Conservation (phyloP, 1,140 invertebrate species). For the Oedothorax gibbosus region DNA sequence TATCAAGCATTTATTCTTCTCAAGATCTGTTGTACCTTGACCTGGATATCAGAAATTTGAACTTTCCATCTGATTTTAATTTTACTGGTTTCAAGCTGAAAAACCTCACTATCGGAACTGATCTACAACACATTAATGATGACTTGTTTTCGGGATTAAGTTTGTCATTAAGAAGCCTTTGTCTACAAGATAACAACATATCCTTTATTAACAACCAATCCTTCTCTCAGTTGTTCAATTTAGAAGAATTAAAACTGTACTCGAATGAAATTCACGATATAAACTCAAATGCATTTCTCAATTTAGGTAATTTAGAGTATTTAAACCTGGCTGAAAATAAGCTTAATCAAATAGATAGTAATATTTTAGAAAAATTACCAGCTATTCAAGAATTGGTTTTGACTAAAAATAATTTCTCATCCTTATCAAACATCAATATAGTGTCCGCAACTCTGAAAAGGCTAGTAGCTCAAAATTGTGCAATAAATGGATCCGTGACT, state of each 20-base stretch:
- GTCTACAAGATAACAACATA: constrained; percentile 14
- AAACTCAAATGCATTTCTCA: not conserved
- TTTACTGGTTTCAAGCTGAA: constrained; percentile 15
- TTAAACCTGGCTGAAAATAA: constrained; percentile 23
- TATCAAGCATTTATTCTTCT: not conserved
- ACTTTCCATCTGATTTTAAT: not conserved
- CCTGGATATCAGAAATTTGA: constrained; percentile 8
- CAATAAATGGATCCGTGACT: constrained; percentile 1
- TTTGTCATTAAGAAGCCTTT: not conserved
- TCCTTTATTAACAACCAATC: not conserved
- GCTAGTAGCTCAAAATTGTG: constrained; percentile 8
- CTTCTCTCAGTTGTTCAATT: constrained; percentile 1
- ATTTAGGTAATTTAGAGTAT: constrained; percentile 13
- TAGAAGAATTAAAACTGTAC: constrained; percentile 16
- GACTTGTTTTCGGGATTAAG: not conserved
- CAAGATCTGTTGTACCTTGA: not conserved
- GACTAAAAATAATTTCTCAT: constrained; percentile 12
- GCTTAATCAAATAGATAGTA: not conserved
- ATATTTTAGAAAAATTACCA: constrained; percentile 20
- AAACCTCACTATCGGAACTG: constrained; percentile 1
- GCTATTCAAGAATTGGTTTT: constrained; percentile 6
- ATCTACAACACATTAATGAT: not conserved
- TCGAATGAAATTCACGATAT: constrained; percentile 3
- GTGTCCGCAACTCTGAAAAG: constrained; percentile 11
- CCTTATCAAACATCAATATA: constrained; percentile 21